Percentiles rank a stretch among this genome's conserved stretches.
These are phyloP conservation scores for Euzophera pinguis DNA, from an alignment of 2,888 invertebrate species.

Conservation along the genomic window DNA sequence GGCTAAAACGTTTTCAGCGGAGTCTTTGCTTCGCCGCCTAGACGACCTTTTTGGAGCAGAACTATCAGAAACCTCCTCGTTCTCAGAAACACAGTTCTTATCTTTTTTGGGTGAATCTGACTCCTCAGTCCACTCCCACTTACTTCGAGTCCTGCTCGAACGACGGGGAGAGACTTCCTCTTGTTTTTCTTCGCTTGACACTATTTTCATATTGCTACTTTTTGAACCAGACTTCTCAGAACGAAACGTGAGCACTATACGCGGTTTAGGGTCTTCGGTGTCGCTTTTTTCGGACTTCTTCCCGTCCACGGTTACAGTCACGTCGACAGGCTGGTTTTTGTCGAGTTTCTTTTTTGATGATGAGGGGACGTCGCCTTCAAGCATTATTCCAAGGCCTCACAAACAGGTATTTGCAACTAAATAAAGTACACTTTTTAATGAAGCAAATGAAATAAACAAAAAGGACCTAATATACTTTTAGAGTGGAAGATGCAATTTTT, in stretches of 20 bases:
- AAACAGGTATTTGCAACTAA: constrained; percentile 15
- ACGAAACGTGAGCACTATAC: constrained; percentile 82
- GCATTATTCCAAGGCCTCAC: constrained; percentile 61
- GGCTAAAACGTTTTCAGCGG: constrained; percentile 81
- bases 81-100: constrained; percentile 53
- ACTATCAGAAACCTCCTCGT: constrained; percentile 57
- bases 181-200: constrained; percentile 65
- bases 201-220: constrained; percentile 74
- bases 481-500: too few relatives aligned
- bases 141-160: constrained; percentile 53
- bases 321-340: constrained; percentile 31
- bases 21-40: constrained; percentile 82
- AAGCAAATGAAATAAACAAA: neutral
- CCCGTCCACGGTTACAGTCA: constrained; percentile 41
- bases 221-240: constrained; percentile 80
- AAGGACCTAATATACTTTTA: too few relatives aligned
- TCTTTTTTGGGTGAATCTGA: constrained; percentile 47
- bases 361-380: constrained; percentile 39
- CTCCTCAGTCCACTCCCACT: constrained; percentile 64
- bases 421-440: neutral
- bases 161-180: constrained; percentile 59
- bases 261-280: constrained; percentile 71
- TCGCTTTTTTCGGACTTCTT: constrained; percentile 53
- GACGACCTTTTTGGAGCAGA: constrained; percentile 81
- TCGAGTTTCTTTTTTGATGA: constrained; percentile 55